These are phyloP conservation scores for Neomorphus geoffroyi DNA, from an alignment of 2,797 vertebrate species.

Conservation along the genomic window DNA sequence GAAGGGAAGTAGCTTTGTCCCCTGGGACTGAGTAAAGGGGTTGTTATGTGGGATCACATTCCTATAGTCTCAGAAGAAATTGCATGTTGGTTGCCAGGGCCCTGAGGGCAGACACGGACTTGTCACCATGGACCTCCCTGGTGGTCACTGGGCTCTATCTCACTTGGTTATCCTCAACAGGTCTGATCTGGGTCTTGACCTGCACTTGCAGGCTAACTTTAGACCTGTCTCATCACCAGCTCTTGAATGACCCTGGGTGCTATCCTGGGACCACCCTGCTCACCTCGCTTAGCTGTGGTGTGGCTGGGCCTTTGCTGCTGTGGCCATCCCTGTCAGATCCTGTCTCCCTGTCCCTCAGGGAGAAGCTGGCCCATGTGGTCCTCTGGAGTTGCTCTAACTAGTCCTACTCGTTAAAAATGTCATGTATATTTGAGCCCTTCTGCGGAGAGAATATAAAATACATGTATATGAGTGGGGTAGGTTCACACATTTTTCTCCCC, in stretches of 20 bases:
- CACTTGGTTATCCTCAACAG: not conserved
- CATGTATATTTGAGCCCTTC: not conserved
- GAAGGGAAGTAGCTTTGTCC: not conserved
- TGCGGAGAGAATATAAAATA: not conserved
- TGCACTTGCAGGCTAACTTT: not conserved
- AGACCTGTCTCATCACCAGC: not conserved
- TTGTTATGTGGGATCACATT: not conserved
- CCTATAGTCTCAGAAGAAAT: not conserved
- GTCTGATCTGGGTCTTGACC: not conserved
- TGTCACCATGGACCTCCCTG: accelerated
- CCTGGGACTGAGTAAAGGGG: not conserved
- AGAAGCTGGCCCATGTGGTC: not conserved
- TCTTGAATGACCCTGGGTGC: not conserved
- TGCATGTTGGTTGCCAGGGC: not conserved
- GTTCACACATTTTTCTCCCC: not conserved
- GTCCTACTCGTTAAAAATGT: not conserved
- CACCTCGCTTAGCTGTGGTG: accelerated
- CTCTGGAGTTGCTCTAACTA: not conserved
- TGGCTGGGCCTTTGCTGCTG: not conserved
- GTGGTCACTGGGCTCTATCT: not conserved
- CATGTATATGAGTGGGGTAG: not conserved
- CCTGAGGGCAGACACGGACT: too few relatives aligned
- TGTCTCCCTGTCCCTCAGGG: not conserved
- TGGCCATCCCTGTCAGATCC: not conserved
- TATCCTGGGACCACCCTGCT: not conserved